Base-by-base conservation (phyloP, 2,797 vertebrate genomes). In the Mormyrops attenuatus region DNA sequence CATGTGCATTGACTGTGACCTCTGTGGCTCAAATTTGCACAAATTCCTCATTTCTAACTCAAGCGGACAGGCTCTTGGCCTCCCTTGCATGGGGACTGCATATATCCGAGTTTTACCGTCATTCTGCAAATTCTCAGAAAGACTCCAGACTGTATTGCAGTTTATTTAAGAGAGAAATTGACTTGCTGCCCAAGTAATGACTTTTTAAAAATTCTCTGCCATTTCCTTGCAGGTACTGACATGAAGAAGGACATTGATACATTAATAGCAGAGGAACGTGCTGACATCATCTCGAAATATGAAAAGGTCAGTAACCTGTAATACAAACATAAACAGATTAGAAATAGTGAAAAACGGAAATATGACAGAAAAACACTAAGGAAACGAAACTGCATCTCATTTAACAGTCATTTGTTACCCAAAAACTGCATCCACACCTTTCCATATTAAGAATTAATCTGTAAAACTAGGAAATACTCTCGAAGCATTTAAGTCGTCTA, bases 181-280 rank as follows among this genome's bases (percentile, higher is more conserved):
- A 30, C 26, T 66, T 66, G 63, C 22, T 30, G n/a, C 49, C 17
- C 89, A 11, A 41, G 63, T 26, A n/a, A 69, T 3, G 73, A 80
- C 5, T 1, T 85, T 88, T 77, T 2, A 0, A 5, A 4, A 55
- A 55, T 22, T 22, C 57, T 73, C 26, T 89, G 55, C 47, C 47
- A 44, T 55, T 89, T 88, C 86, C 26, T 92, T 91, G 15, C 95
- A 98, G 97, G 93, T 96, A 95, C 94, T 97, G 97, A 97, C 96
- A 97, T 98, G 97, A 98, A 97, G 97, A 98, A 97, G 94, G 97
- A 98, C 92, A 95, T 97, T 49, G 97, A 97, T 92, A 95, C 96
- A 92, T 94, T 98, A 92, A 96, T 98, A 94, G 96, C 97, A 93
- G 96, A 97, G 94, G 97, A 98, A 95, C 96, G 96, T 90, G 96